phyloP scores from a whole-genome alignment of 1,140 invertebrate species.

The Adoxophyes honmai region DNA sequence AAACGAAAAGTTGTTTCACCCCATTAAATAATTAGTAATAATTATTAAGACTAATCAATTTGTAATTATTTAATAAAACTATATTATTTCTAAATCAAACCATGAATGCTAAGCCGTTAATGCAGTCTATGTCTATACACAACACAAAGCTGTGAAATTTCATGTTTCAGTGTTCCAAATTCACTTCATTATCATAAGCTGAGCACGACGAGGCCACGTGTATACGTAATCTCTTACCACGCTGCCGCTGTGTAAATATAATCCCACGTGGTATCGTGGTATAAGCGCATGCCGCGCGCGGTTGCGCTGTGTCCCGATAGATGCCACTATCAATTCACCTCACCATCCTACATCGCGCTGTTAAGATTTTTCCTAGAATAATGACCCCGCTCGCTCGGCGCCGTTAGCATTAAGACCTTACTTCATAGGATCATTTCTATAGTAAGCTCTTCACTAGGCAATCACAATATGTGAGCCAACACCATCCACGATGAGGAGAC shows the following conservation, averaged over 20 bases:
- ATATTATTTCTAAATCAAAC: too few relatives aligned
- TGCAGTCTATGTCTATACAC: too few relatives aligned
- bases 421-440: slow-evolving; percentile 56
- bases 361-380: slow-evolving; percentile 14
- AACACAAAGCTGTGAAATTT: too few relatives aligned
- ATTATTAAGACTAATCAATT: too few relatives aligned
- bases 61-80: too few relatives aligned
- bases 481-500: slow-evolving; percentile 37
- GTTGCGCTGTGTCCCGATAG: slow-evolving; percentile 3
- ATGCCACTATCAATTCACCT: slow-evolving; percentile 17
- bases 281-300: not conserved
- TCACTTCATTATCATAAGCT: too few relatives aligned
- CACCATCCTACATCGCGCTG: slow-evolving; percentile 23
- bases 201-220: too few relatives aligned
- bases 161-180: too few relatives aligned
- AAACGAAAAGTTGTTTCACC: too few relatives aligned
- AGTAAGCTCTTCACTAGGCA: slow-evolving; percentile 39
- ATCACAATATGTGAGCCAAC: slow-evolving; percentile 30
- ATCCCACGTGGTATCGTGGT: not conserved
- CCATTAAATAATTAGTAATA: too few relatives aligned
- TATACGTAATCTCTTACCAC: not conserved
- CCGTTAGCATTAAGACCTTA: slow-evolving; percentile 28
- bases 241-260: not conserved
- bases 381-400: not conserved
- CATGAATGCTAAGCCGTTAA: too few relatives aligned